Base-by-base conservation (phyloP, 1,140 invertebrate genomes). In the Drosophila novamexicana region DNA sequence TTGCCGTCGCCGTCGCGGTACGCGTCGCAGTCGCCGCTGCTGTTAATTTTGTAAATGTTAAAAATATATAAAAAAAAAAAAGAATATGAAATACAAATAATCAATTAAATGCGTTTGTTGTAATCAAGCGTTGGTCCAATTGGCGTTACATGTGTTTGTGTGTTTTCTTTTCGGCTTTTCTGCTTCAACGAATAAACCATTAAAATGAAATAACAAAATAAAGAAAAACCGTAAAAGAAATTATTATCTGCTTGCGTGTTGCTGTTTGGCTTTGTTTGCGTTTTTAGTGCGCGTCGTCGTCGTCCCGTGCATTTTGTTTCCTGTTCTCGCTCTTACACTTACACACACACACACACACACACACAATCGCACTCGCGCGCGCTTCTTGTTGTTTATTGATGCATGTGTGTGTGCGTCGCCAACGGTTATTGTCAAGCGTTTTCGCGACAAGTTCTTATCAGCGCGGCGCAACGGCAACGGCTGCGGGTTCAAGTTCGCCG, bases 241-340 rank as follows among this genome's bases (percentile, higher is more conserved):
- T 76, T 76, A 66, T 64, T 63, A 72, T 71, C 68, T 53, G 59
- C 37, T 57, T 54, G 29, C 40, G 45, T 56, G 63, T 65, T 44
- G 36, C 37, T 65, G 29, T 59, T 50, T 58, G 57, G 39, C 58
- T 70, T 69, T 75, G 72, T 70, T 69, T 68, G 70, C 63, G 40
- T 52, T 53, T 42, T 22, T 72, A 29, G 45, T 53, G 62, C 36
- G 45, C 32, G 29, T 58, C 42, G 34, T 29, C 29, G 32, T 32
- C 61, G 36, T 50, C 14, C 40, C 66, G 72, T 70, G 67, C 72
- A 75, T 75, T 71, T 29, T 75, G 63, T 70, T 75, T 75, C 72
- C 72, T 70, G 59, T 64, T 75, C 58, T 44, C n/a, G 39, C 39
- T 29, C n/a, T 56, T 40, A 36, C 40, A 42, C n/a, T 29, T 36